Evolutionary conservation across 2,888 invertebrate genomes (phyloP).

Genomic region (Luperina nickerlii): DNA sequence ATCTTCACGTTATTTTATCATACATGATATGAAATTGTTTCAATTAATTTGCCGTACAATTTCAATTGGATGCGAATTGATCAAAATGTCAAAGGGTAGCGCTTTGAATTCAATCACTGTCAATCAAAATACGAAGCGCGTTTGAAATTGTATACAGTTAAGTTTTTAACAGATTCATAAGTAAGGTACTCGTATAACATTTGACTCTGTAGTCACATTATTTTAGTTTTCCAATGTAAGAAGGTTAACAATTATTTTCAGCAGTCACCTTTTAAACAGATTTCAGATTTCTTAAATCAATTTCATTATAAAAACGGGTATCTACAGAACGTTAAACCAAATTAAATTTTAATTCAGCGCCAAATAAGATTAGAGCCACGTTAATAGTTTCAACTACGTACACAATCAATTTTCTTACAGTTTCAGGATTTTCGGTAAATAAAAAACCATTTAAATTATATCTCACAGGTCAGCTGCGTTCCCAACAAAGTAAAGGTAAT

Average conservation of each 20-base stretch:
- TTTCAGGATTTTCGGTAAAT: constrained; percentile 16
- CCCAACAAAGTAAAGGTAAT: neutral
- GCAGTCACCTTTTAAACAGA: neutral
- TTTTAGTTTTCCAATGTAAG: neutral
- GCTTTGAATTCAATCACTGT: constrained; percentile 27
- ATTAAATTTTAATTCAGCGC: neutral
- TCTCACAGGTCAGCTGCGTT: constrained; percentile 13
- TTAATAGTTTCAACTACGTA: neutral
- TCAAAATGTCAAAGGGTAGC: constrained; percentile 12
- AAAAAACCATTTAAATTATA: constrained; percentile 28
- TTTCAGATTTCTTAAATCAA: neutral
- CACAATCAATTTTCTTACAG: neutral
- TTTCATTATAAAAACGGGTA: neutral
- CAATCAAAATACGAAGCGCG: constrained; percentile 16
- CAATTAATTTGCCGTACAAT: constrained; percentile 12
- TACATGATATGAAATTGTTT: neutral
- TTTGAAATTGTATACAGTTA: neutral
- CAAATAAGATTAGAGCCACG: neutral
- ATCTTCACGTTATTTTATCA: neutral
- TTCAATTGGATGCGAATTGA: constrained; percentile 1
- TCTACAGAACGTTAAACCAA: neutral
- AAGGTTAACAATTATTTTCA: constrained; percentile 3
- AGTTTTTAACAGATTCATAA: neutral
- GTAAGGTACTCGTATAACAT: neutral
- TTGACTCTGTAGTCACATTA: neutral